These are phyloP conservation scores for Heterodera carotae DNA, from an alignment of 1,140 invertebrate species.

Conservation along the genomic window DNA sequence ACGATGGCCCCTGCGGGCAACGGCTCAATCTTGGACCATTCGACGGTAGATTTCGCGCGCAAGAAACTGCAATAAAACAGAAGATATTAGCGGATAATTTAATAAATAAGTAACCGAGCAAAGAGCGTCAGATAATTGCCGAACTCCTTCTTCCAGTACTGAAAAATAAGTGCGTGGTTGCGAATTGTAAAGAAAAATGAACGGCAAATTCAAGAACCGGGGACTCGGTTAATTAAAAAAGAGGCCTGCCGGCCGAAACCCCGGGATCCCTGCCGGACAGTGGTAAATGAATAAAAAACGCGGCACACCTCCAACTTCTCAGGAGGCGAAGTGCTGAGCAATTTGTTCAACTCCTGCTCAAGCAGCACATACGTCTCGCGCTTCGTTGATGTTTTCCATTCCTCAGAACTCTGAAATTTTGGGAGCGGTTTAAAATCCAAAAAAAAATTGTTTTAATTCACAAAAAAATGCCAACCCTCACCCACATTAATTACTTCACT, in stretches of 20 bases:
- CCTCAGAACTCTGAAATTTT: constrained; percentile 53
- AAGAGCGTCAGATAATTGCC: constrained; percentile 53
- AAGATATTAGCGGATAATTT: background rate
- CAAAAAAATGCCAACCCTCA: background rate
- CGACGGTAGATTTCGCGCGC: constrained; percentile 57
- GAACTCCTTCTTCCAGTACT: constrained; percentile 59
- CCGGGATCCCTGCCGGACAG: too few relatives aligned
- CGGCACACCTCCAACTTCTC: constrained; percentile 42
- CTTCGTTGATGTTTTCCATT: constrained; percentile 65
- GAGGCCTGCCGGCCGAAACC: too few relatives aligned
- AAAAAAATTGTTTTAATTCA: constrained; percentile 28
- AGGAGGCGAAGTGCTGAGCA: constrained; percentile 46
- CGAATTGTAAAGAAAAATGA: too few relatives aligned
- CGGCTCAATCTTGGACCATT: constrained; percentile 64
- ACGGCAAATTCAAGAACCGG: too few relatives aligned
- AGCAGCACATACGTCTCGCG: constrained; percentile 53
- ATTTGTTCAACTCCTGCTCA: constrained; percentile 55
- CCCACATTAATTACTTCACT: constrained; percentile 55
- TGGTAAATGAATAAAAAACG: constrained; percentile 13
- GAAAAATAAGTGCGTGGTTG: constrained; percentile 30
- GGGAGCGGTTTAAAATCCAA: constrained; percentile 16
- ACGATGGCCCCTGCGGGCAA: constrained; percentile 57
- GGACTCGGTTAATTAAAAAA: too few relatives aligned
- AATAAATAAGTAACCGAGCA: constrained; percentile 29
- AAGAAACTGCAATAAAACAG: constrained; percentile 55